Conservation (phyloP, 2,113 vertebrate genomes). For the Catharus minimus region DNA sequence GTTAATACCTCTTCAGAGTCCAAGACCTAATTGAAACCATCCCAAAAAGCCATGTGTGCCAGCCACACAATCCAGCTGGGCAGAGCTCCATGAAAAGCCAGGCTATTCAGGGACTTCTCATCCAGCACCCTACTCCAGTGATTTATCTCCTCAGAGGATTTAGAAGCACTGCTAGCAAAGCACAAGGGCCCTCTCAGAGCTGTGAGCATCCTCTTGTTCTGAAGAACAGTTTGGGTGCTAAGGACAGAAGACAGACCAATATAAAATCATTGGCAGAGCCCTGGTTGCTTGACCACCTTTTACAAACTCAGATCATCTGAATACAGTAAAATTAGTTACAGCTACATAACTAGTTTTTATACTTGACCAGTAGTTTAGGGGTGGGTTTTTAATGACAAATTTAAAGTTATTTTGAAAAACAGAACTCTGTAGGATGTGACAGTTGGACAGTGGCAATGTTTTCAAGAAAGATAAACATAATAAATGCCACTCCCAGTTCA, state of each 20-base stretch:
- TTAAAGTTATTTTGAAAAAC: background rate
- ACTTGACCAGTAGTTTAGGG: background rate
- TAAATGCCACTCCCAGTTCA: background rate
- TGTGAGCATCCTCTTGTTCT: background rate
- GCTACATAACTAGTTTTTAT: background rate
- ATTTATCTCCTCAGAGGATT: background rate
- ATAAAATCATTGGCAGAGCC: background rate
- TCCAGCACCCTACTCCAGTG: background rate
- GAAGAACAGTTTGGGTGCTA: background rate
- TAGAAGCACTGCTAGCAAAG: background rate
- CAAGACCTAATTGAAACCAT: background rate
- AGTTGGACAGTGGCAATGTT: background rate
- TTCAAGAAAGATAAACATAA: background rate
- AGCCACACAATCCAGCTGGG: background rate
- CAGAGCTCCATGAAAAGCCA: background rate
- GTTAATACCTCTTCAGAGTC: background rate
- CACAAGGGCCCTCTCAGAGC: background rate
- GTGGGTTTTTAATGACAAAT: background rate
- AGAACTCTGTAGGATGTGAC: background rate
- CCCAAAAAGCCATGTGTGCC: fast-evolving
- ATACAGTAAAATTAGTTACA: background rate
- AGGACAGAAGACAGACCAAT: background rate
- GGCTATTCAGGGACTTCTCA: background rate
- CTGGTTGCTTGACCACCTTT: background rate
- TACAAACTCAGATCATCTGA: background rate